These are phyloP conservation scores for Latrodectus elegans DNA, from an alignment of 2,888 invertebrate species.

Conservation along the genomic window DNA sequence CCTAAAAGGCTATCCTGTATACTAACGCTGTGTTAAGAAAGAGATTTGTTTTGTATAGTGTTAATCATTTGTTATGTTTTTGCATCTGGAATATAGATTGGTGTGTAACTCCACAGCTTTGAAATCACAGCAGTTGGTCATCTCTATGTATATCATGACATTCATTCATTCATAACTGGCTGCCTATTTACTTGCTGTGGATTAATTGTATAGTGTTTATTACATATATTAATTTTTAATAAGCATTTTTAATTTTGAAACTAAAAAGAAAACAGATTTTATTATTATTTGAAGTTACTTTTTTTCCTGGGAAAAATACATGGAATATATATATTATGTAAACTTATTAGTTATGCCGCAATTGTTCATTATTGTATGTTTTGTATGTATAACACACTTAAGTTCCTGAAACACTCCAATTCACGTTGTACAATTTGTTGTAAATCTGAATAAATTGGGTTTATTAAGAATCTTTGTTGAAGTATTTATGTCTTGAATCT, in stretches of 20 bases:
- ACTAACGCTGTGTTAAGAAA: slow-evolving; percentile 36
- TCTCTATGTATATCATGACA: slow-evolving; percentile 28
- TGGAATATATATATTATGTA: slow-evolving; percentile 27
- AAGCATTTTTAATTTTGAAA: slow-evolving; percentile 23
- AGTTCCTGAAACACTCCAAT: slow-evolving; percentile 62
- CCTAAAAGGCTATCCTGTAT: slow-evolving; percentile 50
- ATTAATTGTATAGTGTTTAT: slow-evolving; percentile 62
- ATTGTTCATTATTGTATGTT: slow-evolving; percentile 55
- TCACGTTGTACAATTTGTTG: slow-evolving; percentile 62
- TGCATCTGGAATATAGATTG: slow-evolving; percentile 39
- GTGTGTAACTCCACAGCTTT: slow-evolving; percentile 49
- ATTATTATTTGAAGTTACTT: slow-evolving; percentile 27
- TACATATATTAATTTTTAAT: slow-evolving; percentile 55
- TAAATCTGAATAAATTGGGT: slow-evolving; percentile 68
- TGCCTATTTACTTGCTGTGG: slow-evolving; percentile 33
- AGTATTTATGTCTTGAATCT: background rate
- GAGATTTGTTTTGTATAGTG: slow-evolving; percentile 62
- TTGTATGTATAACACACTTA: slow-evolving; percentile 46
- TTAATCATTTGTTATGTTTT: slow-evolving; percentile 64
- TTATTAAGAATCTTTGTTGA: slow-evolving; percentile 33
- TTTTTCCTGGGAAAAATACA: slow-evolving; percentile 27
- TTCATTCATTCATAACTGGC: slow-evolving; percentile 37
- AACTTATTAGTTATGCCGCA: slow-evolving; percentile 35
- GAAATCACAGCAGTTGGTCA: slow-evolving; percentile 33
- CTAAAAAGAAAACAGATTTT: slow-evolving; percentile 1